phyloP scores from a whole-genome alignment of 2,888 invertebrate genomes.

The Glaucopsyche alexis region DNA sequence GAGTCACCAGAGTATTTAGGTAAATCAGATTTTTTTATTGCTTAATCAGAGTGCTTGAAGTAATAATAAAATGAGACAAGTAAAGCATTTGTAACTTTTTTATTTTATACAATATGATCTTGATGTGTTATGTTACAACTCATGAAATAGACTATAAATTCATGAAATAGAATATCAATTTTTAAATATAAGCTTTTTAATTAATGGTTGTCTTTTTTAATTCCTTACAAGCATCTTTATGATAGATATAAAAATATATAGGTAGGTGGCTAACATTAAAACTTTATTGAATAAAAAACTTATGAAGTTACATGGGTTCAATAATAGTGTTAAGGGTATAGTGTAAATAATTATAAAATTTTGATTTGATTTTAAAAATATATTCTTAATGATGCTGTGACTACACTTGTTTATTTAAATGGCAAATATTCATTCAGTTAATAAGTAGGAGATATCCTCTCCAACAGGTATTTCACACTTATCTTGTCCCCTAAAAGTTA shows the following conservation, averaged over 20 bases:
- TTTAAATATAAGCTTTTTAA: not conserved
- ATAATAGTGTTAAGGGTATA: too few relatives aligned
- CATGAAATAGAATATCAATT: too few relatives aligned
- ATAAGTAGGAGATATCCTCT: conserved; percentile 81
- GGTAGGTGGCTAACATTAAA: too few relatives aligned
- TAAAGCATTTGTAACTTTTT: not conserved
- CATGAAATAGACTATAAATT: not conserved
- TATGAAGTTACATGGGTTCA: too few relatives aligned
- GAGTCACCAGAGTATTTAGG: not conserved
- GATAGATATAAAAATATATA: too few relatives aligned
- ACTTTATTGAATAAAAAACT: too few relatives aligned
- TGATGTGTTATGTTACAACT: not conserved
- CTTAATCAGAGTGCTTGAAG: not conserved
- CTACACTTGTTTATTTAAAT: not conserved
- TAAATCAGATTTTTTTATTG: not conserved
- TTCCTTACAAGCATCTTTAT: too few relatives aligned
- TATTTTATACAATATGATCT: not conserved
- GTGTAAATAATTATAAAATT: too few relatives aligned
- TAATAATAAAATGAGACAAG: not conserved
- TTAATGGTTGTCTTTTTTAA: too few relatives aligned
- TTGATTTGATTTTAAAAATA: too few relatives aligned
- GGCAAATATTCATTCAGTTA: conserved; percentile 26
- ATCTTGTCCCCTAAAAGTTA: conserved; percentile 71
- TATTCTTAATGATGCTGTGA: too few relatives aligned
- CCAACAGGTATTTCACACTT: conserved; percentile 77